Evolutionary conservation across 92 coral and sea anemone species (phyloP), one percentile per base, ranked within the genome.

Genomic region (Epizoanthus fatuus): DNA sequence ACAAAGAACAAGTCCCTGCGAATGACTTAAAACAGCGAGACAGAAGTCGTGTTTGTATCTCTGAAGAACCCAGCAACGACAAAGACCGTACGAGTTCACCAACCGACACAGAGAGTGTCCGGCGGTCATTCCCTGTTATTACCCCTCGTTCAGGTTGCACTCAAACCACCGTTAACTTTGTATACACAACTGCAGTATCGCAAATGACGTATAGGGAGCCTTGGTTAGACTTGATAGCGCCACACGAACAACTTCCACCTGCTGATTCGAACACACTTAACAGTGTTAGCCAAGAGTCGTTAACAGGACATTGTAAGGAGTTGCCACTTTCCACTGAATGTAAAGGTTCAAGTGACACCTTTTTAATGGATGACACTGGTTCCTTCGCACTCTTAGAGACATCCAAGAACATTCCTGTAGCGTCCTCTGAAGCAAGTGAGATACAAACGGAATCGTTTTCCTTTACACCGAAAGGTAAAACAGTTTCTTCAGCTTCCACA

Each of bases 151-250:
- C 69, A 29, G 69, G 69, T 11, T 25, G 16, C 16, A 63, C 38
- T 63, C 69, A 32, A 38, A 19, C 69, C 6, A 9, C 37, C 14
- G 42, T 63, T 5, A 63, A 63, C 69, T 63, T 63, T 29, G 69
- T 63, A 9, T 29, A 63, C 42, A 63, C 69, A 11, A 63, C 69
- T 11, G 69, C 69, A 25, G 69, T 63, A 63, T 29, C 69, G 69
- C 69, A 63, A 0, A 63, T 63, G 69, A 7, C 69, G 15, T 29
- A 63, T 29, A 63, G 69, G 13, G 69, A 63, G 20, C 69, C 69
- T 63, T 63, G 32, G 69, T 5, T 9, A 8, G 69, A 63, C 38
- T 63, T 63, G 69, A 29, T 14, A 63, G 38, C 32, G 42, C 14
- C 16, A 63, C 42, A 0, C 13, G 7, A 63, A 38, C 6, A 63